Base-by-base conservation (phyloP, 2,113 vertebrate genomes). In the Neogale vison region DNA sequence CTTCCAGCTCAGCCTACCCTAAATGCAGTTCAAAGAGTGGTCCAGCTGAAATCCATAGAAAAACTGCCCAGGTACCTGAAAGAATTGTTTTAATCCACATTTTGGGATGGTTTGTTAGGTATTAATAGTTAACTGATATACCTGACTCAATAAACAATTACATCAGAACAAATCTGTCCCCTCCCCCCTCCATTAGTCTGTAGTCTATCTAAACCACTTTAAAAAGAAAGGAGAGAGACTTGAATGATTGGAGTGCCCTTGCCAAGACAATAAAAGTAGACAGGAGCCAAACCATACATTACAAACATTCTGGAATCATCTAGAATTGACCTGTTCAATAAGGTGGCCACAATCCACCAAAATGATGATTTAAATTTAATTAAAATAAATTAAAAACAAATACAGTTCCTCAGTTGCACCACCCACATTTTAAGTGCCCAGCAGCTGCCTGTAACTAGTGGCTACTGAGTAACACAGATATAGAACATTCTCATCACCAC, bases 241-340 rank as follows among this genome's bases (percentile, higher is more conserved):
- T 59, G 36, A 90, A 71, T 29, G 18, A 63, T 18, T 85, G 34
- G 36, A 81, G 52, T 94, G 74, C 7, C 82, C 57, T 1, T 50
- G 42, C 1, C 55, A 59, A 13, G 57, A 63, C 4, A 21, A 4
- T 3, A 72, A 74, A 83, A 97, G 47, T 3, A 95, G 34, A 76
- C 42, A 29, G 39, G 20, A 71, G n/a, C 42, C 23, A 57, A 14
- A 34, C 6, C 0, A 1, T 1, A 1, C 11, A 39, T 18, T 47
- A 42, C 57, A 83, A 71, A 1, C 13, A 34, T 55, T 55, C 61
- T 86, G 86, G 31, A 71, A 63, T 52, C 42, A 11, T 10, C 31
- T 50, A 76, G 84, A 65, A 63, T 14, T 47, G 61, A 47, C 24
- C 26, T 50, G 63, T 17, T 87, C 61, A 36, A 5, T 24, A 79